Evolutionary conservation across 2,888 invertebrate species (phyloP).

Genomic region (Melinaea menophilus): DNA sequence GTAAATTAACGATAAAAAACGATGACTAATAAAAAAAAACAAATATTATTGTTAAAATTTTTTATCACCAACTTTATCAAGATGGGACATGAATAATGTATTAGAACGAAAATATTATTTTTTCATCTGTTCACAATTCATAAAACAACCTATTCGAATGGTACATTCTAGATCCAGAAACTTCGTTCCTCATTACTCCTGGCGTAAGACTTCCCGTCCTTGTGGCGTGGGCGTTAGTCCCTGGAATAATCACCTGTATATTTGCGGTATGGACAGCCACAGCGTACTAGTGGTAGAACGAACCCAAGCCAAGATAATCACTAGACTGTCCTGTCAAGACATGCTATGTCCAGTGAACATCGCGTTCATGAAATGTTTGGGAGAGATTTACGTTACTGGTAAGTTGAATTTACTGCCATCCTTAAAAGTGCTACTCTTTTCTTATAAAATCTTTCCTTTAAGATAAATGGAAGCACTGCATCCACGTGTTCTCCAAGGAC

Average conservation of each 20-base stretch:
- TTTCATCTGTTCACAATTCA: no score
- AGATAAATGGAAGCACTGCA: slow-evolving; percentile 84
- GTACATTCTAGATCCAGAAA: slow-evolving; percentile 60
- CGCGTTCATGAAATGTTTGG: slow-evolving; percentile 75
- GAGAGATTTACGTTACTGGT: slow-evolving; percentile 81
- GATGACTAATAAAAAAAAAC: background rate
- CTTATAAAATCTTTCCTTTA: slow-evolving; percentile 31
- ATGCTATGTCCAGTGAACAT: slow-evolving; percentile 81
- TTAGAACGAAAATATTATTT: no score
- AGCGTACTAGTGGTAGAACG: slow-evolving; percentile 73
- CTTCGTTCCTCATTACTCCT: slow-evolving; percentile 74
- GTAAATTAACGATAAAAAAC: no score
- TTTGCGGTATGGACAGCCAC: slow-evolving; percentile 83
- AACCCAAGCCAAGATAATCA: slow-evolving; percentile 71
- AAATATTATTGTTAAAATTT: background rate
- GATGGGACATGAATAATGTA: no score
- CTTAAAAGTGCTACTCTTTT: background rate
- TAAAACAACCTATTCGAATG: no score
- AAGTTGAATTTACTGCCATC: slow-evolving; percentile 12
- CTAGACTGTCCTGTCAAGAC: slow-evolving; percentile 70
- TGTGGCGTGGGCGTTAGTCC: slow-evolving; percentile 82
- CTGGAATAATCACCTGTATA: slow-evolving; percentile 77
- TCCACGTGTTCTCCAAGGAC: slow-evolving; percentile 82
- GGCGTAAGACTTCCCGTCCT: slow-evolving; percentile 80
- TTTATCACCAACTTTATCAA: background rate